Conservation (phyloP, 2,113 vertebrate species). For the Anolis carolinensis region DNA sequence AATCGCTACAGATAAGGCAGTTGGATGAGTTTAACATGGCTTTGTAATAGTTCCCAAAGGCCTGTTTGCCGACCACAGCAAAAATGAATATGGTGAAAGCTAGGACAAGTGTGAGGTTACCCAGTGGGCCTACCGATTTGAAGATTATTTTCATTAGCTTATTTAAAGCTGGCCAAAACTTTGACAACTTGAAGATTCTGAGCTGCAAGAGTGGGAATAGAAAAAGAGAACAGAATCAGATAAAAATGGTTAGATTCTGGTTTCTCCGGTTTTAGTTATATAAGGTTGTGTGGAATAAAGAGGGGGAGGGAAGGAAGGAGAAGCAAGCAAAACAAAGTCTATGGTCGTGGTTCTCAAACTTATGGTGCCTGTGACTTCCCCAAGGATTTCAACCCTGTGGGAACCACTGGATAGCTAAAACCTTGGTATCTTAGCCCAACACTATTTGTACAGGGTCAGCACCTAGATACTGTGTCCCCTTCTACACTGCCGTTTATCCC, state of each 20-base stretch:
- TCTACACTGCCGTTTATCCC: no score
- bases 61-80: slow-evolving; percentile 76
- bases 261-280: not conserved
- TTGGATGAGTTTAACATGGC: accelerated
- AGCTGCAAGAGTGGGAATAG: slow-evolving; percentile 63
- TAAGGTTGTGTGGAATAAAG: no score
- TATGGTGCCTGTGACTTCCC: no score
- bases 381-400: no score
- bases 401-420: no score
- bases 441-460: no score
- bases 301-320: no score
- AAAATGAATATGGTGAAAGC: slow-evolving; percentile 79
- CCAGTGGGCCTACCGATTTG: slow-evolving; percentile 70
- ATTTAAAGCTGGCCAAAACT: slow-evolving; percentile 79
- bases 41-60: slow-evolving; percentile 57
- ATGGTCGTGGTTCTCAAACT: no score
- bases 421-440: no score
- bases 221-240: slow-evolving; percentile 14
- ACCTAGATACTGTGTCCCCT: no score
- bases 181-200: slow-evolving; percentile 80
- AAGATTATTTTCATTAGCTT: slow-evolving; percentile 79
- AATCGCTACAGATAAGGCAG: accelerated
- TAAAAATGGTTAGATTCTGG: not conserved
- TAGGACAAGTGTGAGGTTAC: slow-evolving; percentile 78
- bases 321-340: not conserved